Conservation (phyloP, 1,140 invertebrate species). For the Bombus polaris region DNA sequence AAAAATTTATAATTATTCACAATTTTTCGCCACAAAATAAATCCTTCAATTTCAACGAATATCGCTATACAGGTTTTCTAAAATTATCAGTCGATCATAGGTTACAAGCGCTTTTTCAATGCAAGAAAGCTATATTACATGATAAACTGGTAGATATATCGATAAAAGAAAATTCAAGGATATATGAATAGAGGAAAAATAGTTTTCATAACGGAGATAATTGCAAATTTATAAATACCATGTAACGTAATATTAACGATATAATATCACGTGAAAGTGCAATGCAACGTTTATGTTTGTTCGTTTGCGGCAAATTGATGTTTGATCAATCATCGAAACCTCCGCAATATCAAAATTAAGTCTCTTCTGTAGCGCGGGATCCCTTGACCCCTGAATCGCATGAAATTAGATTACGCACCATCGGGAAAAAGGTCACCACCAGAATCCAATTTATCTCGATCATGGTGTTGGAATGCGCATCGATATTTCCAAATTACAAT, state of each 20-base stretch:
- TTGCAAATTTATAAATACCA: not conserved
- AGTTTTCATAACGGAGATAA: not conserved
- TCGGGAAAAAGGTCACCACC: constrained; percentile 30
- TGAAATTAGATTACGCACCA: constrained; percentile 39
- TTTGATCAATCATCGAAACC: not conserved
- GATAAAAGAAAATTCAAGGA: not conserved
- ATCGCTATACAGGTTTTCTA: no score
- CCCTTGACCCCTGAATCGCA: constrained; percentile 3
- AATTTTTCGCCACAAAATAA: not conserved
- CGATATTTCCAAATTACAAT: constrained; percentile 49
- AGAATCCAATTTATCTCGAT: constrained; percentile 44
- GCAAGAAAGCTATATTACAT: not conserved
- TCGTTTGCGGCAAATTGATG: not conserved
- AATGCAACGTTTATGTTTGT: not conserved
- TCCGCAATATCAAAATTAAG: constrained; percentile 23
- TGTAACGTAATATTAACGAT: not conserved
- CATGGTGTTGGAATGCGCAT: not conserved
- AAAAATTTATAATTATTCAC: not conserved
- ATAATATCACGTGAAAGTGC: not conserved
- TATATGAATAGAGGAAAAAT: not conserved
- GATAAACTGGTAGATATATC: not conserved
- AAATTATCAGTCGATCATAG: not conserved
- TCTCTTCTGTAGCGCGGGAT: not conserved
- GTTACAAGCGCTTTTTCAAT: no score
- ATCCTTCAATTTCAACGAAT: not conserved